Percentiles rank a stretch among this genome's conserved stretches.
These are phyloP conservation scores for Cloeon dipterum DNA, from an alignment of 2,888 invertebrate species.

Conservation along the genomic window DNA sequence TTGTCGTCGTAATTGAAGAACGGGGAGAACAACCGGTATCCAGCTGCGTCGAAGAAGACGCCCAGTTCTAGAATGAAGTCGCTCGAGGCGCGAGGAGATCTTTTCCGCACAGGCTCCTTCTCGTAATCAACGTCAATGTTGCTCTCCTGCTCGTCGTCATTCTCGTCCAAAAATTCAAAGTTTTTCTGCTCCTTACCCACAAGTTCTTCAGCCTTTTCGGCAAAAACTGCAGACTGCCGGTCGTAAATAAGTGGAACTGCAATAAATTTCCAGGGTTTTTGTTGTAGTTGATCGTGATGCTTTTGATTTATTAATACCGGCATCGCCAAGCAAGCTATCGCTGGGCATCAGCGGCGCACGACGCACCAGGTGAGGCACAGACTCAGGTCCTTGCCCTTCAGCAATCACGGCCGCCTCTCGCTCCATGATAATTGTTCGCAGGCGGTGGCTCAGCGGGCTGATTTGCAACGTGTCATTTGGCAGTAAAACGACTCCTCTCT, in stretches of 20 bases:
- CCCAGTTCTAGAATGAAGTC: conserved; percentile 40
- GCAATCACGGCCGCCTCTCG: conserved; percentile 6
- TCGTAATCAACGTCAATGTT: no score
- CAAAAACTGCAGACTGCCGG: no score
- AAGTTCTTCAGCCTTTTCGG: no score
- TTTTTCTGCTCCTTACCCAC: no score
- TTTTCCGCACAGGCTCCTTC: no score
- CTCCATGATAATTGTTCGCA: conserved; percentile 13
- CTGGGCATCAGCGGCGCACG: conserved; percentile 24
- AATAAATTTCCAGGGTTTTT: no score
- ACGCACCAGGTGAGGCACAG: conserved; percentile 31
- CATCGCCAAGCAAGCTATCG: conserved; percentile 2
- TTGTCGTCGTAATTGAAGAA: conserved; percentile 38
- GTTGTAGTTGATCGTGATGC: no score
- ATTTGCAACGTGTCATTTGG: conserved; percentile 46
- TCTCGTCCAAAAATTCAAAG: no score
- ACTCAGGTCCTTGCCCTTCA: conserved; percentile 2
- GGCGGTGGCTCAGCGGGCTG: conserved; percentile 28
- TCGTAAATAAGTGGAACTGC: conserved; percentile 1
- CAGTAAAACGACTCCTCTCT: conserved; percentile 44
- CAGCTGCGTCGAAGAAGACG: conserved; percentile 50
- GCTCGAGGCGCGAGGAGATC: not conserved
- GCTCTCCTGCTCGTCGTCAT: no score
- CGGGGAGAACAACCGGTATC: conserved; percentile 43
- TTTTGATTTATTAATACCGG: no score